A percentile compares a stretch with the other conserved stretches of the same genome.
phyloP scores from a whole-genome alignment of 2,797 vertebrate genomes.

The Sternotherus odoratus region DNA sequence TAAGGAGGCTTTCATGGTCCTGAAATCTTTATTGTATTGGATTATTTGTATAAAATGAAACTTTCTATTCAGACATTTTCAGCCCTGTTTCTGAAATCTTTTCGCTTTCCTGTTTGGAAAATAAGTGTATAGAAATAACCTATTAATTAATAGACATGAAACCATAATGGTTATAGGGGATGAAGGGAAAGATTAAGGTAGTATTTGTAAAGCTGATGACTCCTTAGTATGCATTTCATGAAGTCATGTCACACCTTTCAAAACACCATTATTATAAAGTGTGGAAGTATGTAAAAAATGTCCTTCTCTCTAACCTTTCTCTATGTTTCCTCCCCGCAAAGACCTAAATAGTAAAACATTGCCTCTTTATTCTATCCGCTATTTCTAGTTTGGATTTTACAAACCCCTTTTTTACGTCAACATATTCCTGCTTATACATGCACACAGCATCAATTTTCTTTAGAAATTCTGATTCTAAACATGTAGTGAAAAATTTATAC shows the following conservation, averaged over 20 bases:
- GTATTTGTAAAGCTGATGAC: not conserved
- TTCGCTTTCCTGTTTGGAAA: conserved; percentile 8
- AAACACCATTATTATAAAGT: conserved; percentile 12
- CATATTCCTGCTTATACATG: not conserved
- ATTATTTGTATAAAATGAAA: not conserved
- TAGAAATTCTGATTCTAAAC: not conserved
- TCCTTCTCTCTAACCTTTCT: not conserved
- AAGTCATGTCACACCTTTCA: conserved; percentile 30
- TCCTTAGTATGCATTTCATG: conserved; percentile 6
- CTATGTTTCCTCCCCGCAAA: not conserved
- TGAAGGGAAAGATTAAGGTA: not conserved
- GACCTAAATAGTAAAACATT: not conserved
- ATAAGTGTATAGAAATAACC: not conserved
- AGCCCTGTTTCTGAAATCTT: not conserved
- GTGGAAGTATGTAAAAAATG: conserved; percentile 4
- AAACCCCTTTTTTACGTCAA: not conserved
- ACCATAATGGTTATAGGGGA: not conserved
- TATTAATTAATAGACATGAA: conserved; percentile 5
- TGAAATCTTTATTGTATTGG: not conserved
- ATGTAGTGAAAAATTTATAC: not conserved
- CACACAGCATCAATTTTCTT: not conserved
- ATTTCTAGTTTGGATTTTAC: conserved; percentile 26
- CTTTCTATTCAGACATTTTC: not conserved
- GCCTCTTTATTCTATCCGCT: conserved; percentile 5
- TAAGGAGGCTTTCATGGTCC: conserved; percentile 2